Conservation (phyloP, 2,888 invertebrate genomes). For the Drosophila robusta region DNA sequence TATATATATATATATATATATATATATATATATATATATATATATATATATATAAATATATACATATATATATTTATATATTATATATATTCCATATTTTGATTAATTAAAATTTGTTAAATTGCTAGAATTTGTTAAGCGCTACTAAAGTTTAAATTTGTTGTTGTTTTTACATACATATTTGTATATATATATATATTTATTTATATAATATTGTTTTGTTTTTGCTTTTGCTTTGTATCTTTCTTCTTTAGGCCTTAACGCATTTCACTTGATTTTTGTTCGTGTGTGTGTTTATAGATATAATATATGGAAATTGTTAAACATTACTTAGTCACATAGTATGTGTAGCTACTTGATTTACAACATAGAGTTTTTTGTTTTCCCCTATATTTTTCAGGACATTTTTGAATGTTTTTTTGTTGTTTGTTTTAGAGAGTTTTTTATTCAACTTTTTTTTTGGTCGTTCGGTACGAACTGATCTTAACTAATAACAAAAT, state of each 20-base stretch:
- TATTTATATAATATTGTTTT: constrained; percentile 49
- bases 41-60: constrained; percentile 20
- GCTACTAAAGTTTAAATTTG: constrained; percentile 82
- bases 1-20: constrained; percentile 20
- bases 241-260: constrained; percentile 12
- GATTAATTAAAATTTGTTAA: constrained; percentile 81
- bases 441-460: constrained; percentile 11
- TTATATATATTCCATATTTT: constrained; percentile 61
- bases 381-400: constrained; percentile 22
- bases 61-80: constrained; percentile 18
- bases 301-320: constrained; percentile 63
- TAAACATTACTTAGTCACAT: constrained; percentile 61
- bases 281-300: constrained; percentile 21
- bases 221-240: constrained; percentile 45
- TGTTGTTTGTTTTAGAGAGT: constrained; percentile 10
- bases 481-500: constrained; percentile 9
- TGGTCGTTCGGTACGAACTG: constrained; percentile 19
- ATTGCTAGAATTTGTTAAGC: constrained; percentile 82
- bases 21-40: constrained; percentile 21
- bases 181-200: constrained; percentile 19
- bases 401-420: constrained; percentile 26
- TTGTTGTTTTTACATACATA: constrained; percentile 61
- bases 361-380: constrained; percentile 53
- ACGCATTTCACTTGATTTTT: constrained; percentile 20
- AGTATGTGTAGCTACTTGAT: constrained; percentile 42